Evolutionary conservation across 2,797 vertebrate species (phyloP), one percentile per base, ranked within the genome.

Genomic region (Periophthalmus magnuspinnatus): DNA sequence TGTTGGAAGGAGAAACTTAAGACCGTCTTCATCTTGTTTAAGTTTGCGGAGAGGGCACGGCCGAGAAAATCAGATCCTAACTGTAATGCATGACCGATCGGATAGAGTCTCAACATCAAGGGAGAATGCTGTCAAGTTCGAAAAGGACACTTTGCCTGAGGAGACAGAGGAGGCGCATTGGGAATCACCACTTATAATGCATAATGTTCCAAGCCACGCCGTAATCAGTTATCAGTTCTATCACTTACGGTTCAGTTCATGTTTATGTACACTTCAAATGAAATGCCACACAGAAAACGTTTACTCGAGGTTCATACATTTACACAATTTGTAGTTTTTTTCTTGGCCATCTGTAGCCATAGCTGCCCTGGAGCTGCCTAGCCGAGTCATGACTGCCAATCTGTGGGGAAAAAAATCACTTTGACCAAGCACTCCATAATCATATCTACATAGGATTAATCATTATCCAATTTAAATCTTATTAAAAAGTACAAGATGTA

Each of bases 161-260:
- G 73, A 88, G 88, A 81, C 83, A 57, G 34, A 70, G 70, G 69
- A 71, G 76, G 66, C 6, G 36, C 54, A 58, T 79, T 60, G 76
- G 75, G 77, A 87, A 36, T 88, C 82, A 86, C 86, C 52, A 22
- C 52, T 55, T 22, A 22, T 13, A 22, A 55, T 76, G 69, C 77
- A 36, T 65, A 69, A 73, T 72, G 82, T 84, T 82, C 81, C 72
- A 79, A 71, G 63, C 72, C 48, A 76, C 70, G 84, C 86, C 84
- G 80, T 79, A 85, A 81, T 75, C 76, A 34, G 73, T 89, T 86
- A 86, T 88, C 89, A 87, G 90, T 91, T 89, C 90, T 88, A 82
- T 79, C 70, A 67, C 65, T 78, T 81, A 84, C 69, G 71, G 80
- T 58, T 69, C 24, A 19, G 17, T 50, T 50, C 6, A 21, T n/a